Base-by-base conservation (phyloP, 2,797 vertebrate genomes). In the Rhabdophis nuchalis region DNA sequence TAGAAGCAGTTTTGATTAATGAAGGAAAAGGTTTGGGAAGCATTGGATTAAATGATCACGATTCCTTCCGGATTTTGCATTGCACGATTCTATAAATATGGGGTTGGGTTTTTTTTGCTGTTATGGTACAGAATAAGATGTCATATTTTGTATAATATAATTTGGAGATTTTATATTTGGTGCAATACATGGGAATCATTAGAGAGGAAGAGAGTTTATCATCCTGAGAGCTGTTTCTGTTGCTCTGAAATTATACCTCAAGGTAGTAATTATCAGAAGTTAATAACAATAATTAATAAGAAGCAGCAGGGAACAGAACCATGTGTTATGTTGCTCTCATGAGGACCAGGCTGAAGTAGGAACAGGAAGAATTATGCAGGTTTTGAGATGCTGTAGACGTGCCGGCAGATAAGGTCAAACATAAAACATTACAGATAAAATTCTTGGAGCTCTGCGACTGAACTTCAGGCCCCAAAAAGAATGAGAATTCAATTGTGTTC, bases 291-390 rank as follows among this genome's bases (percentile, higher is more conserved):
- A 82, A 82, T 82, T 46, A 82, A 46, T 82, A 46, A 82, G 72
- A 82, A 82, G 36, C 72, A 82, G 72, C 36, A 91, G 56, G 95
- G 95, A 95, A 89, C 89, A 94, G 94, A 93, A 27, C 91, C 94
- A 91, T 92, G 95, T 95, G 94, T 95, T 96, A 93, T 93, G 94
- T 96, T 95, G 93, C 93, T 92, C 96, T 77, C 95, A 92, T 90
- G 93, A 96, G 94, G 95, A 93, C 93, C 93, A 88, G 54, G 85
- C 61, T 91, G 87, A 92, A 95, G 95, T 53, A 93, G 93, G 90
- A 95, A 89, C 36, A 88, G 93, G 94, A 95, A 93, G 92, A 96
- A 96, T 93, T 90, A 94, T 52, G 89, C 68, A 92, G 91, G 88
- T 46, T 94, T 91, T 89, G 92, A 94, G 92, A 46, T 90, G 86